Base-by-base conservation (phyloP, 2,113 vertebrate species). In the Heterotilapia buettikoferi region DNA sequence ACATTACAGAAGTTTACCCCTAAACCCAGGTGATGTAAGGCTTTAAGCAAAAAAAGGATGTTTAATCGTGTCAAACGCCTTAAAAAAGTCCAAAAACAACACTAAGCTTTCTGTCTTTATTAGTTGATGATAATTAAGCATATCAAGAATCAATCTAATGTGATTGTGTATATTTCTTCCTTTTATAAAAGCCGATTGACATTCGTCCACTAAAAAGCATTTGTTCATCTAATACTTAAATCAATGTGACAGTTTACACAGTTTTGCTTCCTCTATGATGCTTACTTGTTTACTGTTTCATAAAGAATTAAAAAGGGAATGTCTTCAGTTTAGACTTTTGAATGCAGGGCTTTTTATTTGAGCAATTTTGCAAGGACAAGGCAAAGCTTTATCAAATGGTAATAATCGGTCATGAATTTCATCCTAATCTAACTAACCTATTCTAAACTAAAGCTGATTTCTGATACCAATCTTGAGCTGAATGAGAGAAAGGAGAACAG, bases 341-440 rank as follows among this genome's bases (percentile, higher is more conserved):
- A 38, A 66, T 38, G 10, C 19, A 66, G 19, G 33, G 18, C 31
- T 11, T 66, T 12, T 36, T 6, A 26, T 33, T 61, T 59, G 2
- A 59, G 59, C 2, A 63, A 63, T 36, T 63, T 63, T 63, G 31
- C 2, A 36, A 63, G 18, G 59, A 0, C 1, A 36, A 63, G 4
- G 10, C 18, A 36, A 2, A 6, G 19, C 19, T 38, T 38, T 21
- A 38, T 21, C 33, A 38, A 38, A 66, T 38, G 19, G 61, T 38
- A 66, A 66, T 66, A 66, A 12, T 66, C 10, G n/a, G 61, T 66
- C n/a, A 0, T 66, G 31, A 66, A 66, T 38, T 7, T 66, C 61
- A 66, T 66, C 61, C 33, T 66, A 66, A 38, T 66, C 33, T 66
- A 36, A 66, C 31, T 66, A 66, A 66, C 61, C 31, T 66, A n/a